phyloP scores from a whole-genome alignment of 2,113 vertebrate species.

The Chaetops frenatus region DNA sequence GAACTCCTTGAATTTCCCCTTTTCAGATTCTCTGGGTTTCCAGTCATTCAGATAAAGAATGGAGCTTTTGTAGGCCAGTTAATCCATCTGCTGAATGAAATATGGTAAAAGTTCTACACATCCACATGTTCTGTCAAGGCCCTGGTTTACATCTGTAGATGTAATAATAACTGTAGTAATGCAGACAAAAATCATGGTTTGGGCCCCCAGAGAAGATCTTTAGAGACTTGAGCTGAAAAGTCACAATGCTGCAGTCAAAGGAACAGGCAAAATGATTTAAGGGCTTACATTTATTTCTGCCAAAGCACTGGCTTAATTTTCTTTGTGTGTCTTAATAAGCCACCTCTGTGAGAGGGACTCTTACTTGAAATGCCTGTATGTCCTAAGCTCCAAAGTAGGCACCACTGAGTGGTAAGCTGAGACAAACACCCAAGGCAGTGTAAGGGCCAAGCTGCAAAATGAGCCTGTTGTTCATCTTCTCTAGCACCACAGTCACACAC shows the following conservation, averaged over 20 bases:
- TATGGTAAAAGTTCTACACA: constrained; percentile 35
- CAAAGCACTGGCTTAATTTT: constrained; percentile 31
- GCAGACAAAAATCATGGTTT: constrained; percentile 14
- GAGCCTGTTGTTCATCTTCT: not conserved
- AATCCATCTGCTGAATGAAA: constrained; percentile 56
- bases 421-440: not conserved
- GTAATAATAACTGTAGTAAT: constrained; percentile 11
- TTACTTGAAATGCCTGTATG: not conserved
- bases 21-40: constrained; percentile 44
- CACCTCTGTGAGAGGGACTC: not conserved
- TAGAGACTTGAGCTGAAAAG: constrained; percentile 3
- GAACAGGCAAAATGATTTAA: constrained; percentile 14
- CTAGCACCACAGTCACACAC: not conserved
- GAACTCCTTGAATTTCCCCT: constrained; percentile 47
- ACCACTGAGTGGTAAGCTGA: not conserved
- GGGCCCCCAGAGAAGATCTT: constrained; percentile 6
- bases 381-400: not conserved
- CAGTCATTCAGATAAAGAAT: constrained; percentile 52
- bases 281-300: constrained; percentile 13
- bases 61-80: constrained; percentile 42
- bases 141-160: constrained; percentile 25
- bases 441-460: not conserved
- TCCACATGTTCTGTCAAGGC: constrained; percentile 30
- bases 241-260: not conserved
- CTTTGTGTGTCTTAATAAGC: constrained; percentile 39